Percentiles rank a stretch among this genome's conserved stretches.
phyloP scores from a whole-genome alignment of 2,888 invertebrate species.

The Noctua janthe region DNA sequence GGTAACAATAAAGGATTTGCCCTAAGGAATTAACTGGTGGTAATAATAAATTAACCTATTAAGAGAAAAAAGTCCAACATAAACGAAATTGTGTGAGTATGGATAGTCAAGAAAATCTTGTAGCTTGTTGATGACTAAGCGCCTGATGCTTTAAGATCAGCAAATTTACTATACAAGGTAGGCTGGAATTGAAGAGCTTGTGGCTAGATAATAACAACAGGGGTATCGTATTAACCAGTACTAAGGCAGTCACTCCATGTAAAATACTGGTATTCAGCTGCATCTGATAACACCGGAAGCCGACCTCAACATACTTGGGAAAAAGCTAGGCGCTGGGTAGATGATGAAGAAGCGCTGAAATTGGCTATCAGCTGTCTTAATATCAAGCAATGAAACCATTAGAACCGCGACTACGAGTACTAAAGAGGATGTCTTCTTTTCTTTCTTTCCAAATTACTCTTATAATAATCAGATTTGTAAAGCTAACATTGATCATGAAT shows the following conservation, averaged over 20 bases:
- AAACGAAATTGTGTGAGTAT: not conserved
- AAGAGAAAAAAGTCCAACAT: not conserved
- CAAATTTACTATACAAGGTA: not conserved
- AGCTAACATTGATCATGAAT: conserved; percentile 61
- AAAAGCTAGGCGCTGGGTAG: no score
- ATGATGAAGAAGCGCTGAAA: not conserved
- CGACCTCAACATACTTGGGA: no score
- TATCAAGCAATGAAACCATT: not conserved
- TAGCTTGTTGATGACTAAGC: not conserved
- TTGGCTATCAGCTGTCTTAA: not conserved
- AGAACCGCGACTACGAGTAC: not conserved
- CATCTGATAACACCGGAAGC: no score
- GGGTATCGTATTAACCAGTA: no score
- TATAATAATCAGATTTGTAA: conserved; percentile 31
- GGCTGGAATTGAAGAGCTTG: not conserved
- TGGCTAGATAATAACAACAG: no score
- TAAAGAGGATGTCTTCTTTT: no score
- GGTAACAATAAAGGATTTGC: no score
- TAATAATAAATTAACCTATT: no score
- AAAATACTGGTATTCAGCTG: no score
- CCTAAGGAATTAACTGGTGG: no score
- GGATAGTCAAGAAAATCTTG: not conserved
- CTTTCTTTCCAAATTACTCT: not conserved
- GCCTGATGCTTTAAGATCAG: not conserved
- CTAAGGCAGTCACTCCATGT: no score